phyloP scores from a whole-genome alignment of 2,797 vertebrate genomes.

The Hippopotamyrus pictus region DNA sequence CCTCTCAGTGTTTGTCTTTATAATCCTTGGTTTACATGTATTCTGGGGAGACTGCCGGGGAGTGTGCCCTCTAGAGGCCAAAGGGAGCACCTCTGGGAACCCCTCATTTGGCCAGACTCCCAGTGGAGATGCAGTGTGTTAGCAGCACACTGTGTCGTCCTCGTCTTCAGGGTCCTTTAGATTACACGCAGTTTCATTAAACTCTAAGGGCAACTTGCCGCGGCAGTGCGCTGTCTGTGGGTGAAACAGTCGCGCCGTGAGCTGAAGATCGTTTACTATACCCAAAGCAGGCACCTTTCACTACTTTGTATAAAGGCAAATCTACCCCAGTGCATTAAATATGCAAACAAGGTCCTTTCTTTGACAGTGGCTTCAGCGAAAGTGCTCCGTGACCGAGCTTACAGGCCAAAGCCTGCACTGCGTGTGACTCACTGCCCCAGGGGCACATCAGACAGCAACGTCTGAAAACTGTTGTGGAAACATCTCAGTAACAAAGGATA shows the following conservation, averaged over 20 bases:
- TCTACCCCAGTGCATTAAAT: neutral
- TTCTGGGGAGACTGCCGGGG: neutral
- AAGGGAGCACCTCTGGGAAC: neutral
- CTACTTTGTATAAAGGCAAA: neutral
- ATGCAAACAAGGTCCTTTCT: neutral
- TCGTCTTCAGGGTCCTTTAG: neutral
- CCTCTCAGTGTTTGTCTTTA: neutral
- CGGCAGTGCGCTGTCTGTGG: neutral
- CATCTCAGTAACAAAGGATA: neutral
- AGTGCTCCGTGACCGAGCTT: neutral
- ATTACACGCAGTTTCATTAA: neutral
- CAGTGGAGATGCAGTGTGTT: neutral
- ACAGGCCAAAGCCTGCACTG: neutral
- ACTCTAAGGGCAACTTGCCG: neutral
- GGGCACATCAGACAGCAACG: neutral
- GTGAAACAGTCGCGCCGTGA: neutral
- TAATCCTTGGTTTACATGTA: constrained; percentile 31
- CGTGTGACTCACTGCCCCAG: neutral
- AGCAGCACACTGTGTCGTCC: neutral
- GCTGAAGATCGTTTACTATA: neutral
- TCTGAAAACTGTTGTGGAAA: neutral
- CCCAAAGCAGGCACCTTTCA: neutral
- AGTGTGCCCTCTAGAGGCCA: neutral
- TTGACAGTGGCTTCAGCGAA: neutral
- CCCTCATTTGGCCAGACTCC: neutral